Percentiles rank a stretch among this genome's conserved stretches.
phyloP scores from a whole-genome alignment of 2,888 invertebrate species.

The Drosophila paranaensis region DNA sequence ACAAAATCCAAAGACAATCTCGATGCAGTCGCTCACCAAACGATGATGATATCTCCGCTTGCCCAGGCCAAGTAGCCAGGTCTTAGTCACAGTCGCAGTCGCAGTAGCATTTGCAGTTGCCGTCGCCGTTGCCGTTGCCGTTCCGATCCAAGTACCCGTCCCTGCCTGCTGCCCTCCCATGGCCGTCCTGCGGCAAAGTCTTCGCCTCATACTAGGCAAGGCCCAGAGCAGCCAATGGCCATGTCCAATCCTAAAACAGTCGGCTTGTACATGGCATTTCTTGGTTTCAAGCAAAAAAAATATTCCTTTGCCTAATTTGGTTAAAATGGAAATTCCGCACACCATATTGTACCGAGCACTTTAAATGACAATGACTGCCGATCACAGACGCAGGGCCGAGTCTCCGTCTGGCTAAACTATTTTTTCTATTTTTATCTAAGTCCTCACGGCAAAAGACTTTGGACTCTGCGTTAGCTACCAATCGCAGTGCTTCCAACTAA shows the following conservation, averaged over 20 bases:
- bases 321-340: constrained; percentile 83
- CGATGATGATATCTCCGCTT: constrained; percentile 73
- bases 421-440: constrained; percentile 60
- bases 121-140: not conserved
- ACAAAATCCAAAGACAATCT: constrained; percentile 77
- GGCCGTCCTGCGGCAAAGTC: not conserved
- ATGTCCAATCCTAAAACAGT: constrained; percentile 54
- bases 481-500: constrained; percentile 6
- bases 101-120: not conserved
- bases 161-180: constrained; percentile 1
- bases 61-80: constrained; percentile 37
- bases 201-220: constrained; percentile 33
- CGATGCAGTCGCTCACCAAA: constrained; percentile 53
- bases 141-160: constrained; percentile 11
- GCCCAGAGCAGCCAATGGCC: constrained; percentile 35
- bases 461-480: constrained; percentile 13
- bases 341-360: constrained; percentile 79
- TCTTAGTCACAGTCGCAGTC: constrained; percentile 11
- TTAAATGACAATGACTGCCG: constrained; percentile 70
- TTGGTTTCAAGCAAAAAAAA: constrained; percentile 69
- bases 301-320: constrained; percentile 81
- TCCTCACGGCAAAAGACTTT: constrained; percentile 23
- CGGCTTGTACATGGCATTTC: constrained; percentile 62
- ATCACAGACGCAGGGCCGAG: constrained; percentile 35
- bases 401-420: constrained; percentile 56